A percentile compares a stretch with the other conserved stretches of the same genome.
phyloP scores from a whole-genome alignment of 1,140 invertebrate genomes.

The Phortica variegata region DNA sequence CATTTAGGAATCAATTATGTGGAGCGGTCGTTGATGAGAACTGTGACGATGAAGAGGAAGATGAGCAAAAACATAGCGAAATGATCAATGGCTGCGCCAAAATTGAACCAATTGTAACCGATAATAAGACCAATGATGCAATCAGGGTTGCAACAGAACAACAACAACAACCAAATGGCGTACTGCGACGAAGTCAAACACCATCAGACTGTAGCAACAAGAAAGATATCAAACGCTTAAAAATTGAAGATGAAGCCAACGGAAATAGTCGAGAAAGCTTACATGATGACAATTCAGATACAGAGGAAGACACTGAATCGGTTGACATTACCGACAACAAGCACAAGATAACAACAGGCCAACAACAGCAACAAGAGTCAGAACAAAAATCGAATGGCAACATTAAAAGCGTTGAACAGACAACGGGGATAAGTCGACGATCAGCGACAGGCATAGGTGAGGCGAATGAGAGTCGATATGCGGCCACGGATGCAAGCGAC shows the following conservation, averaged over 20 bases:
- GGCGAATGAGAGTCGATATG: constrained; percentile 3
- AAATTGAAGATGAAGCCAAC: too few species aligned
- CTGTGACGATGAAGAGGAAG: constrained; percentile 10
- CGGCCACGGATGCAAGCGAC: background rate
- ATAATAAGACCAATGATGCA: too few species aligned
- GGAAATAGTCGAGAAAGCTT: too few species aligned
- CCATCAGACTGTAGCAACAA: constrained; percentile 22
- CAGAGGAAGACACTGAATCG: constrained; percentile 3
- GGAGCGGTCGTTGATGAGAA: constrained; percentile 19
- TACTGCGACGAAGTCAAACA: constrained; percentile 26
- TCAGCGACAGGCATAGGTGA: too few species aligned
- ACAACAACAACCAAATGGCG: constrained; percentile 25
- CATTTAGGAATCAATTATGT: too few species aligned
- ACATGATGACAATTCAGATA: constrained; percentile 4
- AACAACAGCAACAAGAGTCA: constrained; percentile 22
- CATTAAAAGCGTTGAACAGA: too few species aligned
- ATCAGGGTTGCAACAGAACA: too few species aligned
- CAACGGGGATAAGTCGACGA: too few species aligned
- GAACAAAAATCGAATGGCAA: background rate
- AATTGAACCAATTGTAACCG: too few species aligned
- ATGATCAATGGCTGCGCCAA: constrained; percentile 5
- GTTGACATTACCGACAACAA: background rate
- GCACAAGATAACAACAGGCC: constrained; percentile 15
- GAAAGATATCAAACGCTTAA: too few species aligned
- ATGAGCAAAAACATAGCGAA: constrained; percentile 6